These are phyloP conservation scores for Wasmannia auropunctata DNA, from an alignment of 1,140 invertebrate species.

Conservation along the genomic window DNA sequence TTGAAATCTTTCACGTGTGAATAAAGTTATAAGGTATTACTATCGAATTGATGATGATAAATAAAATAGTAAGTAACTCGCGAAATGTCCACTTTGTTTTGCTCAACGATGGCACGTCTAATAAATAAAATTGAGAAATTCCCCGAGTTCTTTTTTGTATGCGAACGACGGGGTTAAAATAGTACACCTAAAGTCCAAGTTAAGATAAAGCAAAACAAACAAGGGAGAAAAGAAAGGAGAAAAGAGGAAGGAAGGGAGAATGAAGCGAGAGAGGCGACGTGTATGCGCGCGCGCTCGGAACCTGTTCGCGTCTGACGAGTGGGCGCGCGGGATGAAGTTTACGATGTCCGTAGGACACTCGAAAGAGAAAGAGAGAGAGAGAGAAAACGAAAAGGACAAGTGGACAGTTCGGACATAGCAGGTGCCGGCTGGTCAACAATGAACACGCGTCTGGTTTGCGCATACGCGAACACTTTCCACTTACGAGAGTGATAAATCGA, in stretches of 20 bases:
- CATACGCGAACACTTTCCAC: conserved; percentile 29
- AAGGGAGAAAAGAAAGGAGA: conserved; percentile 37
- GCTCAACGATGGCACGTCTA: not conserved
- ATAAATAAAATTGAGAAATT: not conserved
- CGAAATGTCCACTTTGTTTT: not conserved
- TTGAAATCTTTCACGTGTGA: not conserved
- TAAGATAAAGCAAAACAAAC: conserved; percentile 25
- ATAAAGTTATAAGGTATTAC: not conserved
- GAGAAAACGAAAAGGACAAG: conserved; percentile 53
- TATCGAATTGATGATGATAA: not conserved
- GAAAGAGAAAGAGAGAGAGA: conserved; percentile 37
- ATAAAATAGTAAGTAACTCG: not conserved
- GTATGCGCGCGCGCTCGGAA: conserved; percentile 51
- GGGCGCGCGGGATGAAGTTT: conserved; percentile 72
- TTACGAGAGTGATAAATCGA: conserved; percentile 43
- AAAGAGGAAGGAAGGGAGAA: not conserved
- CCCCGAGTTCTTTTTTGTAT: conserved; percentile 25
- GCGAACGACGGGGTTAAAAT: conserved; percentile 17
- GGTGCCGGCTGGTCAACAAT: conserved; percentile 69
- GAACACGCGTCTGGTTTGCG: conserved; percentile 47
- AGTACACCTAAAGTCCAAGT: conserved; percentile 8
- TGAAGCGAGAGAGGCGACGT: not conserved
- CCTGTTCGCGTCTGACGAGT: conserved; percentile 73
- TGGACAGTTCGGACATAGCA: conserved; percentile 63
- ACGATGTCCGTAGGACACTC: conserved; percentile 64